Base-by-base conservation (phyloP, 2,797 vertebrate species). In the Rachycentron canadum region DNA sequence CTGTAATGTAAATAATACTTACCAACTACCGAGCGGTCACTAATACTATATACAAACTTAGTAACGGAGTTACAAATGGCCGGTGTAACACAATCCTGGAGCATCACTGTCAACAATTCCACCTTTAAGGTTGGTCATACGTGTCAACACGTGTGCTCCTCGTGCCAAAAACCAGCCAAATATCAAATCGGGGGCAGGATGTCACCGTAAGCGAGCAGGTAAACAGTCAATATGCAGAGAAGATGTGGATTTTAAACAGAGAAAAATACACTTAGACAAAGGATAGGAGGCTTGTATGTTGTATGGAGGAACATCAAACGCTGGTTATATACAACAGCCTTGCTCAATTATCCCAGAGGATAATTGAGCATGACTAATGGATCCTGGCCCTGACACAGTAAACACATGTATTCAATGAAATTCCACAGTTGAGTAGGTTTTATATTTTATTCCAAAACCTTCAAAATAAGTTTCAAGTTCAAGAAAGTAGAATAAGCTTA, bases 381-480 rank as follows among this genome's bases (percentile, higher is more conserved):
- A 50, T 53, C 52, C 23, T 1, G 11, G 7, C 9, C 56, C 38
- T 43, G 30, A 56, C 59, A 30, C 30, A 78, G 60, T 32, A 26
- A 65, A 70, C 1, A 4, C 34, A 63, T 47, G 5, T 21, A 67
- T 63, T 81, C 49, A 87, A 82, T 71, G 12, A 70, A 77, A 83
- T 5, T 79, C 60, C 1, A 34, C 36, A 13, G 49, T 71, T 83
- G 70, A 66, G 57, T 88, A 96, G 95, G 96, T 97, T 97, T 97
- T 97, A 96, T 96, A 95, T 98, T 98, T 96, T 95, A 98, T 97
- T 96, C 96, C 94, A 97, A 98, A 98, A 97, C 96, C 96, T 98
- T 96, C 97, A 99, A 99, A 99, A 99, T 98, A 98, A 97, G 96
- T 97, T 98, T 98, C 96, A 97, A 97, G 97, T 97, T 98, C 97